These are phyloP conservation scores for Microcebus griseorufus DNA, from an alignment of 2,113 vertebrate species.

Conservation along the genomic window DNA sequence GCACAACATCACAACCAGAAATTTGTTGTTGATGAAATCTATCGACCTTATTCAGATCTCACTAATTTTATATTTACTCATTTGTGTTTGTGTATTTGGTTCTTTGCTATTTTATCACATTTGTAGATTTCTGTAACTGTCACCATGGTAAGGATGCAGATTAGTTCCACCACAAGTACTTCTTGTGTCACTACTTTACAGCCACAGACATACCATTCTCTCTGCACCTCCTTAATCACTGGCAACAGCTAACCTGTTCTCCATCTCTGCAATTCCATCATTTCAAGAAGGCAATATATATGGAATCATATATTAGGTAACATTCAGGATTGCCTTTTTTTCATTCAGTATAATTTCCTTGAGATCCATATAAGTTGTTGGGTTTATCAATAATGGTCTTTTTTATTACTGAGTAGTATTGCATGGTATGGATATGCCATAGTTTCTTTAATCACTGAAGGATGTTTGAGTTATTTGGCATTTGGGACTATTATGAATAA, in stretches of 20 bases:
- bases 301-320: neutral
- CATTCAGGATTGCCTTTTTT: neutral
- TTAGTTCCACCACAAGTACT: neutral
- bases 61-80: neutral
- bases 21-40: neutral
- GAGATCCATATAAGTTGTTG: neutral
- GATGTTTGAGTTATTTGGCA: neutral
- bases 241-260: neutral
- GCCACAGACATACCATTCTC: neutral
- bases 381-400: neutral
- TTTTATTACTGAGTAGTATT: neutral
- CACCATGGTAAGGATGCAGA: neutral
- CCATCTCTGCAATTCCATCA: neutral
- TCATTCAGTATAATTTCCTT: neutral
- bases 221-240: neutral
- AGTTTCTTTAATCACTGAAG: neutral
- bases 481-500: neutral
- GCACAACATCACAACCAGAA: neutral
- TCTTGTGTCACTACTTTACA: neutral
- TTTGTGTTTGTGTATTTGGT: neutral
- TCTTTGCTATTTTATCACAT: neutral
- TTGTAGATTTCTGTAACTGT: neutral
- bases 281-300: neutral
- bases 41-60: neutral
- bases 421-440: too few species aligned